Conservation (phyloP, 1,140 invertebrate species). For the Aphaenogaster floridana region DNA sequence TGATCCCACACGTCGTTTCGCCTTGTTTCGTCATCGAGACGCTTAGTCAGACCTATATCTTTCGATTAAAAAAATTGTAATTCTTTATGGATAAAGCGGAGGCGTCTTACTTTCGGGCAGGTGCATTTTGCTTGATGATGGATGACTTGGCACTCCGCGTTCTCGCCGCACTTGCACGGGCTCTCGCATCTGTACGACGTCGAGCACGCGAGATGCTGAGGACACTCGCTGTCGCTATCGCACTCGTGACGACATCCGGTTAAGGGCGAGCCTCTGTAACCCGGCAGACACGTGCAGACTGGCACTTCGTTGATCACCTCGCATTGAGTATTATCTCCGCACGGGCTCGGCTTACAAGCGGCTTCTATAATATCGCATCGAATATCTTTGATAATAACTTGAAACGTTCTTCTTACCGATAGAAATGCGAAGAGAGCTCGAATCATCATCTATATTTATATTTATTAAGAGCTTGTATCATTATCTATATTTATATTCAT, state of each 20-base stretch:
- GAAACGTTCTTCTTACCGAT: neutral
- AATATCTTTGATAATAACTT: neutral
- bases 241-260: slow-evolving; percentile 93
- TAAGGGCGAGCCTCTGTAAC: slow-evolving; percentile 92
- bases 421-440: neutral
- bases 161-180: slow-evolving; percentile 93
- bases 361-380: slow-evolving; percentile 89
- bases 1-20: neutral
- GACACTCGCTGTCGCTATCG: slow-evolving; percentile 92
- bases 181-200: slow-evolving; percentile 92
- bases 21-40: neutral
- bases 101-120: slow-evolving; percentile 90
- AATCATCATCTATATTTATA: neutral
- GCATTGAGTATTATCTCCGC: slow-evolving; percentile 93
- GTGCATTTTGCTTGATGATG: slow-evolving; percentile 93
- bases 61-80: neutral
- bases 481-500: no score
- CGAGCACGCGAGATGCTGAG: slow-evolving; percentile 90
- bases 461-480: no score
- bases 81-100: slow-evolving; percentile 33
- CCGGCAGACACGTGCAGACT: slow-evolving; percentile 92
- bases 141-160: slow-evolving; percentile 92
- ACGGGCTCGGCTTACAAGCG: slow-evolving; percentile 93
- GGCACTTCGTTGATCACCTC: slow-evolving; percentile 92
- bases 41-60: slow-evolving; percentile 35